Evolutionary conservation across 2,888 invertebrate genomes (phyloP).

Genomic region (Epistrophella euchroma): DNA sequence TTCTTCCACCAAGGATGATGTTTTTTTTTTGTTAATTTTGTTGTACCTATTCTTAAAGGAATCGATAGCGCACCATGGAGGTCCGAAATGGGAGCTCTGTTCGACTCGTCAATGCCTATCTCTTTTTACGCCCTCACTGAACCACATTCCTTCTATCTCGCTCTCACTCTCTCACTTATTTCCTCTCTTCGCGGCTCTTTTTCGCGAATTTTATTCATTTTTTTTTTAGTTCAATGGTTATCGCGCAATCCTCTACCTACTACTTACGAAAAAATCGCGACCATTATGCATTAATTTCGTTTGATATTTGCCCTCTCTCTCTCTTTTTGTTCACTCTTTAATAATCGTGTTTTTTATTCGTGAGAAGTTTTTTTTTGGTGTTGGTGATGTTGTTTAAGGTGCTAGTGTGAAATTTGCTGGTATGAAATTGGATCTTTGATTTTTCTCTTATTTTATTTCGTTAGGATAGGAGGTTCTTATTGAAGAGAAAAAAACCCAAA

Average conservation of each 20-base stretch:
- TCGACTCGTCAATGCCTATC: conserved; percentile 30
- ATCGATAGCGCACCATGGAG: conserved; percentile 61
- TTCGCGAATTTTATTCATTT: conserved; percentile 17
- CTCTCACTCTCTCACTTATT: neutral
- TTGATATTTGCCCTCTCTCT: conserved; percentile 26
- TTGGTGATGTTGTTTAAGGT: neutral
- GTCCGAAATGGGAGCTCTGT: conserved; percentile 49
- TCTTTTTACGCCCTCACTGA: conserved; percentile 28
- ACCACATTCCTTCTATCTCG: conserved; percentile 10
- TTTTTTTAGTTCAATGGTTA: conserved; percentile 5
- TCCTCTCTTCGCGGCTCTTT: neutral
- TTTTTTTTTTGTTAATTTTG: neutral
- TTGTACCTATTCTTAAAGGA: conserved; percentile 34
- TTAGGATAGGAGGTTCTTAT: too few relatives aligned
- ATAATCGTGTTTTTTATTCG: neutral
- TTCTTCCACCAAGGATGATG: neutral
- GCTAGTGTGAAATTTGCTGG: neutral
- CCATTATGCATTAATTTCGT: conserved; percentile 66
- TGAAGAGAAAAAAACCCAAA: neutral
- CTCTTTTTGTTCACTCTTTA: neutral
- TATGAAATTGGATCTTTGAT: conserved; percentile 16
- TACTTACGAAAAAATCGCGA: conserved; percentile 54
- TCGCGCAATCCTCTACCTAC: conserved; percentile 17
- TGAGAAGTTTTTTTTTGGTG: conserved; percentile 1
- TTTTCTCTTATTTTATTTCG: conserved; percentile 36